Base-by-base conservation (phyloP, 1,140 invertebrate species). In the Stegodyphus dumicola region DNA sequence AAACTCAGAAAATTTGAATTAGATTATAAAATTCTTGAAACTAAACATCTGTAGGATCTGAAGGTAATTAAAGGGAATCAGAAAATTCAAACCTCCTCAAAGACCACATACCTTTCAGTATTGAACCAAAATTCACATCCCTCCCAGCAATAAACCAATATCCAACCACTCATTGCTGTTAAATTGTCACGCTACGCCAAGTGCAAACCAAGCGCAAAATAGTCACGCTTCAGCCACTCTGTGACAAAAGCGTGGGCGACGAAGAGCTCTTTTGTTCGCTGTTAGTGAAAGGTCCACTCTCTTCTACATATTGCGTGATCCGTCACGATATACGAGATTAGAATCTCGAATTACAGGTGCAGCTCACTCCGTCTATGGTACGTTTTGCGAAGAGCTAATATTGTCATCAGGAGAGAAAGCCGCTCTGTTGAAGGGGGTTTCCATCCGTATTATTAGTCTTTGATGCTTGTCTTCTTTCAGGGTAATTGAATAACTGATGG, bases 201-300 rank as follows among this genome's bases (percentile, higher is more conserved):
- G 77, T 66, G 65, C 77, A 78, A 69, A 78, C 77, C 49, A 78
- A 78, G 77, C 77, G 77, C 77, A 78, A 78, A 78, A 78, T 78
- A 78, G 77, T 78, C 77, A 78, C 77, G 77, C 77, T 78, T 78
- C 77, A 11, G 18, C 60, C 49, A 65, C 77, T 53, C n/a, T n/a
- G 9, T n/a, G 65, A 51, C 49, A 67, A 64, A 78, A 69, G 33
- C 51, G 54, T 48, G 56, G 56, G 56, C 56, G 56, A 60, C 15
- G 54, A 75, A 74, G 48, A 60, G 51, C 18, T 60, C 54, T 53
- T 75, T 75, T 75, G 73, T 54, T 18, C 17, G 54, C 10, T 13
- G 10, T 18, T 33, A 53, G 54, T 54, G 53, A 56, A 56, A 56
- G 53, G 73, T 17, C 10, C 49, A 3, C 33, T n/a, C 17, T 51